phyloP scores from a whole-genome alignment of 2,888 invertebrate genomes.

The Apodemia mormo region DNA sequence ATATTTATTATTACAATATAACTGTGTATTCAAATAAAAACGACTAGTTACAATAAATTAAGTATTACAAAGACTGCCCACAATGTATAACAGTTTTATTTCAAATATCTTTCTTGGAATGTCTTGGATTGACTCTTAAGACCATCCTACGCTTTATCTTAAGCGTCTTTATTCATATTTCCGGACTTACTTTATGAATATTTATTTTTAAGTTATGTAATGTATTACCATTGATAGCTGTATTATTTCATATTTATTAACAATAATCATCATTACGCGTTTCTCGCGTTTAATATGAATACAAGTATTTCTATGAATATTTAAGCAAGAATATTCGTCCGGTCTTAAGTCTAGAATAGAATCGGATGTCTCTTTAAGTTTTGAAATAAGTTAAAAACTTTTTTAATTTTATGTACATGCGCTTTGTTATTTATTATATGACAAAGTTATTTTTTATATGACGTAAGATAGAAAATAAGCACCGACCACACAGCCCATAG shows the following conservation, averaged over 20 bases:
- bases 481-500: too few species aligned
- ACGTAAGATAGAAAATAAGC: too few species aligned
- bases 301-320: neutral
- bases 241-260: constrained; percentile 7
- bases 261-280: constrained; percentile 9
- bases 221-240: neutral
- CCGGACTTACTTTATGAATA: constrained; percentile 9
- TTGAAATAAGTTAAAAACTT: too few species aligned
- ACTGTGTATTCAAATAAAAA: neutral
- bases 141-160: constrained; percentile 10
- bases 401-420: too few species aligned
- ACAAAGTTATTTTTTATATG: too few species aligned
- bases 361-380: too few species aligned
- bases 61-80: neutral
- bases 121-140: constrained; percentile 2
- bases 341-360: too few species aligned
- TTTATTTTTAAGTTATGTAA: constrained; percentile 11
- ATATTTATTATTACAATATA: too few species aligned
- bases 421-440: too few species aligned
- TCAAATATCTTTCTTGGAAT: constrained; percentile 6
- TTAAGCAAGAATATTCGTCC: neutral
- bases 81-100: neutral
- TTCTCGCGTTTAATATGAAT: neutral
- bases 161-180: constrained; percentile 11
- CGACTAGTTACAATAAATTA: neutral